These are phyloP conservation scores for Bradynema listronoti DNA, from an alignment of 1,140 invertebrate species.

Conservation along the genomic window DNA sequence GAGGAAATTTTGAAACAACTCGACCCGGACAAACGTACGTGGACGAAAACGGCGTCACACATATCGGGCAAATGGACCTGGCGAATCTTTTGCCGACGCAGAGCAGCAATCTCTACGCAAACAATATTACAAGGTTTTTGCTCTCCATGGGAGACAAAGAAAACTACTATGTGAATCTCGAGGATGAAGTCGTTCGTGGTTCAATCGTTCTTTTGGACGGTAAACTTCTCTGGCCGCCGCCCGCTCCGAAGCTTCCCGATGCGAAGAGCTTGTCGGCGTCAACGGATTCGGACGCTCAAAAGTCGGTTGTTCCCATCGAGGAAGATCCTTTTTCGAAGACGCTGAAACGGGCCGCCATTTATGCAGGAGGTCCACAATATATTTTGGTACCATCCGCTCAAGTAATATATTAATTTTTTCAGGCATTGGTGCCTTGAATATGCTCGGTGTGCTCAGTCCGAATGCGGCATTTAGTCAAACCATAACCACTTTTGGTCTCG, in stretches of 20 bases:
- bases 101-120: slow-evolving; percentile 76
- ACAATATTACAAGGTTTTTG: slow-evolving; percentile 81
- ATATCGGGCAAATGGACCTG: slow-evolving; percentile 73
- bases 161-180: slow-evolving; percentile 72
- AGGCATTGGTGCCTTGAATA: slow-evolving; percentile 68
- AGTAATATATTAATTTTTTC: slow-evolving; percentile 29
- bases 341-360: slow-evolving; percentile 68
- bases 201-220: slow-evolving; percentile 73
- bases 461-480: slow-evolving; percentile 77
- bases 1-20: slow-evolving; percentile 79
- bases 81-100: slow-evolving; percentile 77
- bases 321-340: slow-evolving; percentile 62
- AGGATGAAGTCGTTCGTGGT: slow-evolving; percentile 78
- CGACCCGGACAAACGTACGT: slow-evolving; percentile 71
- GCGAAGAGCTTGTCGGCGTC: slow-evolving; percentile 16
- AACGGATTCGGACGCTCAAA: slow-evolving; percentile 17
- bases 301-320: slow-evolving; percentile 56
- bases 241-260: slow-evolving; percentile 60
- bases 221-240: slow-evolving; percentile 72
- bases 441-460: slow-evolving; percentile 70
- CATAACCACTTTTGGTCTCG: slow-evolving; percentile 75
- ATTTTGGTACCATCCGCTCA: slow-evolving; percentile 11
- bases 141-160: slow-evolving; percentile 69
- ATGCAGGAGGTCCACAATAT: slow-evolving; percentile 65
- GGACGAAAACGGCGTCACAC: slow-evolving; percentile 70